Base-by-base conservation (phyloP, 2,888 invertebrate genomes). In the Seira musarum region DNA sequence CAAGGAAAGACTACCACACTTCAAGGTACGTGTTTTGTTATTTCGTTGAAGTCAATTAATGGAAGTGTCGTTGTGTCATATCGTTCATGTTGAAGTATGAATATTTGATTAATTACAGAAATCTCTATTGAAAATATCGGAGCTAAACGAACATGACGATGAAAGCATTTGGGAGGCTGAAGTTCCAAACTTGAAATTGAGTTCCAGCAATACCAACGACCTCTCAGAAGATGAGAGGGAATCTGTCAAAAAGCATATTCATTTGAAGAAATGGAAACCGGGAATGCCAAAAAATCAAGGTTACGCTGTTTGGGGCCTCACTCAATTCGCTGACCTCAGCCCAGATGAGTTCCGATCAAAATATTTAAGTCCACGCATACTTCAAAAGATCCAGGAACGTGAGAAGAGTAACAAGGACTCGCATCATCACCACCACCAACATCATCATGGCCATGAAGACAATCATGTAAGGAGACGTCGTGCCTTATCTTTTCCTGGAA, bases 271-370 rank as follows among this genome's bases (percentile, higher is more conserved):
- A 35, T 86, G 86, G 86, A 82, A 82, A 21, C 63, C 46, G 15
- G 86, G 86, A 46, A 80, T 77, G 78, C 84, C 86, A 0, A 86
- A 86, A 60, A 85, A 87, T 79, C 79, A 87, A 69, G 83, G 85
- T 2, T 85, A 84, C 87, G 92, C 92, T 0, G 87, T 88, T 24
- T 93, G 91, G 88, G 93, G 93, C 1, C 87, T 92, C 0, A 93
- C 92, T 0, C 89, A 90, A 72, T 91, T 92, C 82, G 91, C 93
- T 2, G 93, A 93, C 86, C 89, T 93, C 88, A 92, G 92, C 5
- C 90, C 90, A 84, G 88, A 90, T 6, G 93, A 93, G 88, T 93
- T 92, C 87, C 88, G 88, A 87, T 89, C 90, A 0, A 86, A 90
- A 19, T 90, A 91, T 80, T 87, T 91, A 74, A 84, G 88, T 81